Percentiles rank a stretch among this genome's conserved stretches.
phyloP scores from a whole-genome alignment of 92 coral and sea anemone genomes.

The Bergia puertoricense region DNA sequence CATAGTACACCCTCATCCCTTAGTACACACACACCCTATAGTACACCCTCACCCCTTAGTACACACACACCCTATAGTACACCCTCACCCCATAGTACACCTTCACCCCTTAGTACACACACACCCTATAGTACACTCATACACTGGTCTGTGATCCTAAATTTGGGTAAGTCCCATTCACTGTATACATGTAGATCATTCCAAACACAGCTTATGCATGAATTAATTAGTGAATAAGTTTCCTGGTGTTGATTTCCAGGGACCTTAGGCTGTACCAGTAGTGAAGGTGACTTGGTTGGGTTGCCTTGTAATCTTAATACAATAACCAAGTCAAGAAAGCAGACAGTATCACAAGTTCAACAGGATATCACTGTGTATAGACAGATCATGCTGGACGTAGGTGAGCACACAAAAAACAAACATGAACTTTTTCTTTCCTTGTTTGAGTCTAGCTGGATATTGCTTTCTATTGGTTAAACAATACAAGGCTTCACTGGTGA shows the following conservation, averaged over 20 bases:
- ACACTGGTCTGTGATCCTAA: background rate
- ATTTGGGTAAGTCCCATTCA: background rate
- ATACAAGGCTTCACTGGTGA: background rate
- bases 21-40: too few species aligned
- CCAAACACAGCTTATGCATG: too few species aligned
- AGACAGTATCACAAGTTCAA: conserved; percentile 44
- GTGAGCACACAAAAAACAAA: conserved; percentile 43
- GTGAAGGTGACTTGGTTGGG: conserved; percentile 3
- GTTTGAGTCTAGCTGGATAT: too few species aligned
- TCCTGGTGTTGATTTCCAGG: background rate
- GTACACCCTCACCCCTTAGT: too few species aligned
- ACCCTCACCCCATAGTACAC: too few species aligned
- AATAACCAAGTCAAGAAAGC: conserved; percentile 2
- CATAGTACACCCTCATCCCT: too few species aligned
- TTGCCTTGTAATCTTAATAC: conserved; percentile 9
- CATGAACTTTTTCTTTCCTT: too few species aligned
- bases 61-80: too few species aligned
- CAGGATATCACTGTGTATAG: conserved; percentile 66
- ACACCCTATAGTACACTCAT: background rate
- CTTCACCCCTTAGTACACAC: too few species aligned
- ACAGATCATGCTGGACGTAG: conserved; percentile 88
- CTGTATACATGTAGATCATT: background rate
- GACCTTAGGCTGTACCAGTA: conserved; percentile 1
- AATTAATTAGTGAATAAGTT: background rate
- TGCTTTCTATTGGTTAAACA: too few species aligned